Evolutionary conservation across 2,113 vertebrate species (phyloP).

Genomic region (Petrocephalus zakoni): DNA sequence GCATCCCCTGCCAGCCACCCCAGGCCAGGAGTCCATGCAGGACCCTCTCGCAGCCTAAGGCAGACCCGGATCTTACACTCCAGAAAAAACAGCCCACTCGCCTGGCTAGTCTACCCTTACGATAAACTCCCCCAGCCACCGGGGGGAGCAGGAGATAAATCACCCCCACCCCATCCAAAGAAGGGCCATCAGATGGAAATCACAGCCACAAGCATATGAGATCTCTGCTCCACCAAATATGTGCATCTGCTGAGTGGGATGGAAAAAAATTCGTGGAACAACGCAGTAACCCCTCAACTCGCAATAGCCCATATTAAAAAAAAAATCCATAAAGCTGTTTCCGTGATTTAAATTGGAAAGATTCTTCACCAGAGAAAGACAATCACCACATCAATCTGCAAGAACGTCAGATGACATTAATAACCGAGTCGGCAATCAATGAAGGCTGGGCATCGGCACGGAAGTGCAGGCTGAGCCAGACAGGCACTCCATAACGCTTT

Average conservation of each 20-base stretch:
- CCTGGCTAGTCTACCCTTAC: neutral
- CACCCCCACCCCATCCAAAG: neutral
- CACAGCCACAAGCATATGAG: neutral
- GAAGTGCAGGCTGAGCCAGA: neutral
- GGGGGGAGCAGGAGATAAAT: neutral
- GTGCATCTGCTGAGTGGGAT: neutral
- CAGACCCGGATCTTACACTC: neutral
- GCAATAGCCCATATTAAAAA: neutral
- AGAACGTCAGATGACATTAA: conserved; percentile 1
- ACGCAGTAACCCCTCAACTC: neutral
- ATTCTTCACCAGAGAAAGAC: neutral
- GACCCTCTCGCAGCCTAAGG: neutral
- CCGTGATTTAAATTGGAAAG: neutral
- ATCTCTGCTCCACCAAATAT: neutral
- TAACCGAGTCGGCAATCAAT: conserved; percentile 1
- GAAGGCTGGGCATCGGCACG: neutral
- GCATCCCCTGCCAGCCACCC: neutral
- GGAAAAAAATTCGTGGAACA: neutral
- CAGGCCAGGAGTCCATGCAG: neutral
- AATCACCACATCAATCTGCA: neutral
- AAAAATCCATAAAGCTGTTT: neutral
- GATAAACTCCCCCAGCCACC: neutral
- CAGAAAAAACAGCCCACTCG: neutral
- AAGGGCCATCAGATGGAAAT: neutral
- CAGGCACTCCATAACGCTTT: neutral